phyloP scores from a whole-genome alignment of 2,113 vertebrate species.

The Sigmodon hispidus region DNA sequence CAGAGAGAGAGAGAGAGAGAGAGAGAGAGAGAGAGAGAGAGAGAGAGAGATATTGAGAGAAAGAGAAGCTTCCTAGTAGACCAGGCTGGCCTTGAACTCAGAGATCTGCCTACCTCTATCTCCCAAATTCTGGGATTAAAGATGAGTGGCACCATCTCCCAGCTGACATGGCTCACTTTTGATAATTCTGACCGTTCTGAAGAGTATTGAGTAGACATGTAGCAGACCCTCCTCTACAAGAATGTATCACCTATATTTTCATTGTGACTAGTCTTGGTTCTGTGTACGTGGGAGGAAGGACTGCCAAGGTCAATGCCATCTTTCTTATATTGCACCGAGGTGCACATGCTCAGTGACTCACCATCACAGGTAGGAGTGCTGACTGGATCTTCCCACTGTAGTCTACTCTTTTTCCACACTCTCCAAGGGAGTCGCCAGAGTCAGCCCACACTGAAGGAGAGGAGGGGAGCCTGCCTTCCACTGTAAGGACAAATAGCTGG shows the following conservation, averaged over 20 bases:
- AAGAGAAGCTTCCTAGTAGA: not conserved
- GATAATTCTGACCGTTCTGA: not conserved
- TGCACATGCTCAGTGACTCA: not conserved
- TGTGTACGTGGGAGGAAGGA: not conserved
- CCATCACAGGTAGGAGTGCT: not conserved
- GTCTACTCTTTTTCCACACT: not conserved
- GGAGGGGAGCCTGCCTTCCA: not conserved
- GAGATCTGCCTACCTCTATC: not conserved
- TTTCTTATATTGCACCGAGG: not conserved
- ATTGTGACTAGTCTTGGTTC: not conserved
- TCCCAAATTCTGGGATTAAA: not conserved
- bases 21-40: too few species aligned
- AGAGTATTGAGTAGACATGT: not conserved
- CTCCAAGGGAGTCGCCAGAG: not conserved
- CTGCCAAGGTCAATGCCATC: not conserved
- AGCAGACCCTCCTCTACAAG: not conserved
- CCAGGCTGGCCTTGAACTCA: not conserved
- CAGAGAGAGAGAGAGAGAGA: too few species aligned
- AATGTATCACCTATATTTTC: not conserved
- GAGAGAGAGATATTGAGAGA: too few species aligned
- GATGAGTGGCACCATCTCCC: fast-evolving
- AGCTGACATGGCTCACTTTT: not conserved
- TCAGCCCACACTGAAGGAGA: too few species aligned
- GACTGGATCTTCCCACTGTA: not conserved
- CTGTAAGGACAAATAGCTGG: not conserved